These are phyloP conservation scores for Aplysina aerophoba DNA, from an alignment of 37 sponge, comb jelly and placozoan genomes.

Conservation along the genomic window DNA sequence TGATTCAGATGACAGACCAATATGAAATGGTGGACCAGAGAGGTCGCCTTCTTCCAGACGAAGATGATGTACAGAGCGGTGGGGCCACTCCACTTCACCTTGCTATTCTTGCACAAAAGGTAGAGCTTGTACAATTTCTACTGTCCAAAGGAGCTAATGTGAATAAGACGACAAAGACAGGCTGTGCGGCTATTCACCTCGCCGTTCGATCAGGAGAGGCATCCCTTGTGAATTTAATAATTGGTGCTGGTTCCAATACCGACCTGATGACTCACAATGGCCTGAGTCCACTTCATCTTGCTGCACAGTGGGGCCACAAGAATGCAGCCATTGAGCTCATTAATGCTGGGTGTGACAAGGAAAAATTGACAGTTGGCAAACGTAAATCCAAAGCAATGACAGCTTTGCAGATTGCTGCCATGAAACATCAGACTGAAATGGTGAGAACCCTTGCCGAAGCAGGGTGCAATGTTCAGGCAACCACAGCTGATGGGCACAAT, in stretches of 20 bases:
- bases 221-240: not conserved
- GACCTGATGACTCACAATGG: not conserved
- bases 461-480: not conserved
- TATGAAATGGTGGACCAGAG: not conserved
- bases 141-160: not conserved
- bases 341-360: not conserved
- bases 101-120: not conserved
- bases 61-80: not conserved
- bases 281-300: not conserved
- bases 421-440: not conserved
- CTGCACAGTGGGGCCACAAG: slow-evolving; percentile 13
- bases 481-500: slow-evolving; percentile 7
- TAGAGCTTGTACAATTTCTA: not conserved
- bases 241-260: not conserved
- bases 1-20: not conserved
- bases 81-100: slow-evolving; percentile 18
- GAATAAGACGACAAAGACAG: slow-evolving; percentile 2
- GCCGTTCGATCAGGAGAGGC: not conserved
- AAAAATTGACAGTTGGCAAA: not conserved
- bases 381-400: not conserved
- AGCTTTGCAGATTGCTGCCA: slow-evolving; percentile 3
- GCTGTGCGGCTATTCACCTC: not conserved
- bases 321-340: slow-evolving; percentile 6
- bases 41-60: not conserved
- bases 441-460: not conserved